Conservation (phyloP, 2,888 invertebrate species). For the Eupithecia insigniata region DNA sequence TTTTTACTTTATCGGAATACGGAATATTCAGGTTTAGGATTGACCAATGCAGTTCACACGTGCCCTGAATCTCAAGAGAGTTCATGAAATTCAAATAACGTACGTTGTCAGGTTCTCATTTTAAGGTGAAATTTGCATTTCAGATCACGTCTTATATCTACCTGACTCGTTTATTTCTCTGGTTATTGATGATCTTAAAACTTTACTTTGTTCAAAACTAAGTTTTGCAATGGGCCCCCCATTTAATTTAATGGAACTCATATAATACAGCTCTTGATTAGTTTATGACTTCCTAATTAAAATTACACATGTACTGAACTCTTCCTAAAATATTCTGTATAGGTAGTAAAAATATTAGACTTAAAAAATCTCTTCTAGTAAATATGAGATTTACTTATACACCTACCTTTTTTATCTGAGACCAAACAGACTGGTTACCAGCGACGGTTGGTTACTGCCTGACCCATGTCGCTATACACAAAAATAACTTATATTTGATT, state of each 20-base stretch:
- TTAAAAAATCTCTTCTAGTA: background rate
- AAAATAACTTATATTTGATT: background rate
- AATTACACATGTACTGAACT: background rate
- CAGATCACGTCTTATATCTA: conserved; percentile 42
- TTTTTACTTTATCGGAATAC: background rate
- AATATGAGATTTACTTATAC: background rate
- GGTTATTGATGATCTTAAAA: conserved; percentile 22
- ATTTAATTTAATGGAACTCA: background rate
- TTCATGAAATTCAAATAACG: conserved; percentile 43
- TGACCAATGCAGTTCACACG: conserved; percentile 40
- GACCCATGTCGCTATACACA: no score
- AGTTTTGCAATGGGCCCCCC: background rate
- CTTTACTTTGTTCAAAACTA: conserved; percentile 14
- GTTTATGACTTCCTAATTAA: background rate
- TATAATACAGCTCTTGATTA: background rate
- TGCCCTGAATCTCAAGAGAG: conserved; percentile 35
- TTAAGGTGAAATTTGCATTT: conserved; percentile 33
- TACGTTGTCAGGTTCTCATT: conserved; percentile 35
- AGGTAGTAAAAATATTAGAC: background rate
- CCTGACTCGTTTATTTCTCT: conserved; percentile 36
- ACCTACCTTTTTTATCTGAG: background rate
- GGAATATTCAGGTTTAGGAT: conserved; percentile 11
- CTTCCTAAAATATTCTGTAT: background rate
- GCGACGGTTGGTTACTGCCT: no score
- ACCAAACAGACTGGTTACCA: no score